Evolutionary conservation across 2,888 invertebrate genomes (phyloP).

Genomic region (Agrotis segetum): DNA sequence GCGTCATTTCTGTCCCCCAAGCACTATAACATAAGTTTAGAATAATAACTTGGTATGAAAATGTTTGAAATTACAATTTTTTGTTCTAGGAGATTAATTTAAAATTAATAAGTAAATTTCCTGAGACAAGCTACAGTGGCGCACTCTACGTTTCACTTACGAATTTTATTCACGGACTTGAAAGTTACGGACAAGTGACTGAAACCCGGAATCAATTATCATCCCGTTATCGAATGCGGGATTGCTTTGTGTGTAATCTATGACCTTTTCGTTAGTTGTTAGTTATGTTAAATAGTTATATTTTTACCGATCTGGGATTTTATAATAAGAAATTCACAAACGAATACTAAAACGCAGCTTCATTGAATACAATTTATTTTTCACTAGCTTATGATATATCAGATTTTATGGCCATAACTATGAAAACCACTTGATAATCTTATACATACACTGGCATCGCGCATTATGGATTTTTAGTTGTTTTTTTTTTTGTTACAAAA

Average conservation of each 20-base stretch:
- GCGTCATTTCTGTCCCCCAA: neutral
- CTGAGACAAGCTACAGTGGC: slow-evolving; percentile 23
- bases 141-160: slow-evolving; percentile 31
- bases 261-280: slow-evolving; percentile 33
- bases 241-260: slow-evolving; percentile 42
- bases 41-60: slow-evolving; percentile 32
- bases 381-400: neutral
- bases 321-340: slow-evolving; percentile 28
- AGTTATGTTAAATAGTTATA: slow-evolving; percentile 59
- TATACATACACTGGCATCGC: neutral
- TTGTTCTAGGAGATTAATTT: slow-evolving; percentile 39
- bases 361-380: neutral
- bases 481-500: neutral
- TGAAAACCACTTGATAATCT: neutral
- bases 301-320: slow-evolving; percentile 61
- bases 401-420: neutral
- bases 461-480: neutral
- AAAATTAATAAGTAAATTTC: slow-evolving; percentile 40
- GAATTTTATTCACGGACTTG: slow-evolving; percentile 47
- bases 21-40: slow-evolving; percentile 10
- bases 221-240: slow-evolving; percentile 15
- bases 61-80: slow-evolving; percentile 37
- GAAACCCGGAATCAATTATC: slow-evolving; percentile 24
- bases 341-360: slow-evolving; percentile 40
- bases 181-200: slow-evolving; percentile 11